phyloP scores from a whole-genome alignment of 37 sponge, comb jelly and placozoan species.

The Aplysina aerophoba region DNA sequence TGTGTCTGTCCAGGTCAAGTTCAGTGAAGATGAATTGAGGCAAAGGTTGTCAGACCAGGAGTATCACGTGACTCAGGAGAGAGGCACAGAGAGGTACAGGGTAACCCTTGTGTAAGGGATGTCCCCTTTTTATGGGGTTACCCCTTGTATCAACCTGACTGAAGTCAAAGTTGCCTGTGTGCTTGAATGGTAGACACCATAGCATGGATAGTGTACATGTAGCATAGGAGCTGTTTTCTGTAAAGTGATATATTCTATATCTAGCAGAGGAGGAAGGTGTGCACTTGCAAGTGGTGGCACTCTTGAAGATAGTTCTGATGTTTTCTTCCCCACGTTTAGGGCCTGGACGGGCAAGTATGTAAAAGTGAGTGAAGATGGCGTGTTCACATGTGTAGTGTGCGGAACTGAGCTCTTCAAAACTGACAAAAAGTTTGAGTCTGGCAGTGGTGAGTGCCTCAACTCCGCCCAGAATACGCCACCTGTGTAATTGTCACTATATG shows the following conservation, averaged over 20 bases:
- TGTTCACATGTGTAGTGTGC: constrained; percentile 79
- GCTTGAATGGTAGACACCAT: constrained; percentile 1
- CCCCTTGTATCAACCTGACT: too few relatives aligned
- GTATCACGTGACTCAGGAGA: constrained; percentile 69
- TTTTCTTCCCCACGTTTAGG: background rate
- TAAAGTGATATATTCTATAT: background rate
- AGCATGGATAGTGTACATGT: constrained; percentile 15
- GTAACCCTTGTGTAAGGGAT: background rate
- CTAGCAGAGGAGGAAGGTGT: background rate
- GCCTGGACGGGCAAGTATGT: constrained; percentile 60
- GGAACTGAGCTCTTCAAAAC: constrained; percentile 61
- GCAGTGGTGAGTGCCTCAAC: constrained; percentile 32
- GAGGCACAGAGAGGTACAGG: constrained; percentile 62
- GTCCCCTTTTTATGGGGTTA: background rate
- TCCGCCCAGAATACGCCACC: too few relatives aligned
- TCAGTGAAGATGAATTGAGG: constrained; percentile 72
- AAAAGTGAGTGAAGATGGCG: constrained; percentile 59
- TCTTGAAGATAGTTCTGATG: background rate
- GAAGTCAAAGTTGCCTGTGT: too few relatives aligned
- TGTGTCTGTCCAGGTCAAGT: constrained; percentile 38
- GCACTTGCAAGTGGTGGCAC: background rate
- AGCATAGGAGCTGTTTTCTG: background rate
- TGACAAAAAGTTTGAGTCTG: constrained; percentile 82
- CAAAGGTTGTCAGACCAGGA: constrained; percentile 59
- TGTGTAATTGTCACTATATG: too few relatives aligned